Evolutionary conservation across 2,888 invertebrate genomes (phyloP), one percentile per base, ranked within the genome.

Genomic region (Microchrysa polita): DNA sequence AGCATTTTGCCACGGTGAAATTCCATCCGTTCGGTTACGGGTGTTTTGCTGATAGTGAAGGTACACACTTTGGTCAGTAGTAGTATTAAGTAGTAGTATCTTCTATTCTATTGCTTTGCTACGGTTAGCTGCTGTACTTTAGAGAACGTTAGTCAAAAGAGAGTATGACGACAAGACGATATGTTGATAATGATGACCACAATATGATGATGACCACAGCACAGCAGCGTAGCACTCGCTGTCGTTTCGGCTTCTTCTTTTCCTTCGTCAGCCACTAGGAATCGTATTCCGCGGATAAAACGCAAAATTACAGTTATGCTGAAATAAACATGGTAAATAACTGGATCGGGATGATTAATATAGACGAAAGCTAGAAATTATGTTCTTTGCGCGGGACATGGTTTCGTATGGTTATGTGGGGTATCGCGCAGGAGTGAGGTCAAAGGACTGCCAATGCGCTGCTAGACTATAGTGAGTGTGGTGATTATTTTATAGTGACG

Each of bases 321-420:
- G 48, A 48, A 48, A 65, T 65, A 48, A 65, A 48, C 65, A 69
- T 69, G 57, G 55, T 40, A 69, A 55, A 18, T 69, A 69, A 69
- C 69, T 69, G 69, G 69, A 69, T 57, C 69, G 34, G 22, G 55
- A 69, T 55, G 69, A 69, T 69, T 69, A 57, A 69, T 57, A 65
- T 65, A 34, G 65, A 48, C 34, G 44, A 48, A 22, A 48, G 48
- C 14, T 44, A 44, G 20, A 65, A 65, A 48, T 34, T 65, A 65
- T 65, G 65, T 65, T 48, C 9, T 22, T 18, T 12, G 42, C 48
- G 16, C 12, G 16, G 10, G 9, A n/a, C 2, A 14, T 22, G 1
- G 48, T n/a, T n/a, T n/a, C n/a, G n/a, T n/a, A n/a, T 18, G 16
- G 20, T 42, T 34, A 61, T 20, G 40, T 42, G 16, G 18, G 40